These are phyloP conservation scores for Pseudomyrmex gracilis DNA, from an alignment of 1,140 invertebrate species.

Conservation along the genomic window DNA sequence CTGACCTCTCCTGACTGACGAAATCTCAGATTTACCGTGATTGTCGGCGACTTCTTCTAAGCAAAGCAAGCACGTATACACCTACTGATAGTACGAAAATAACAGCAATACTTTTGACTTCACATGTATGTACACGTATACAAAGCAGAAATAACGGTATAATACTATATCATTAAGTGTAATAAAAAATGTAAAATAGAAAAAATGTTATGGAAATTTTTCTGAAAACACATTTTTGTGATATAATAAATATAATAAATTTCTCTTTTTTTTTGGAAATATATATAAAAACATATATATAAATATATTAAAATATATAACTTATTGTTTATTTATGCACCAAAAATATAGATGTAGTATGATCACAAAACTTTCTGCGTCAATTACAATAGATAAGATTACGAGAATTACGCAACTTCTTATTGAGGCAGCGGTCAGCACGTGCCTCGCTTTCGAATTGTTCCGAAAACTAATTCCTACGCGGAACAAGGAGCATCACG, in stretches of 20 bases:
- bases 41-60: constrained; percentile 49
- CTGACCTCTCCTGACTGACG: constrained; percentile 61
- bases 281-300: too few relatives aligned
- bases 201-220: background rate
- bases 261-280: too few relatives aligned
- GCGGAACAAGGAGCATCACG: constrained; percentile 38
- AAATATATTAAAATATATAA: background rate
- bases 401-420: constrained; percentile 8
- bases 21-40: constrained; percentile 64
- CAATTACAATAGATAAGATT: constrained; percentile 13
- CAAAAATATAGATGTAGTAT: too few relatives aligned
- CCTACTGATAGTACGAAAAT: background rate
- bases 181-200: background rate
- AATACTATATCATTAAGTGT: background rate
- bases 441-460: constrained; percentile 65
- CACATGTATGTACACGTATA: background rate
- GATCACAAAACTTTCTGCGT: background rate
- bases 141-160: background rate
- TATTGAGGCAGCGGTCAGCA: constrained; percentile 29
- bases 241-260: too few relatives aligned
- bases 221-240: too few relatives aligned
- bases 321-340: background rate
- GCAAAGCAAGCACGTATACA: constrained; percentile 36
- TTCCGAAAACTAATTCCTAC: constrained; percentile 73
- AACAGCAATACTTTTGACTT: background rate